phyloP scores from a whole-genome alignment of 1,140 invertebrate genomes.

The Lineus longissimus region DNA sequence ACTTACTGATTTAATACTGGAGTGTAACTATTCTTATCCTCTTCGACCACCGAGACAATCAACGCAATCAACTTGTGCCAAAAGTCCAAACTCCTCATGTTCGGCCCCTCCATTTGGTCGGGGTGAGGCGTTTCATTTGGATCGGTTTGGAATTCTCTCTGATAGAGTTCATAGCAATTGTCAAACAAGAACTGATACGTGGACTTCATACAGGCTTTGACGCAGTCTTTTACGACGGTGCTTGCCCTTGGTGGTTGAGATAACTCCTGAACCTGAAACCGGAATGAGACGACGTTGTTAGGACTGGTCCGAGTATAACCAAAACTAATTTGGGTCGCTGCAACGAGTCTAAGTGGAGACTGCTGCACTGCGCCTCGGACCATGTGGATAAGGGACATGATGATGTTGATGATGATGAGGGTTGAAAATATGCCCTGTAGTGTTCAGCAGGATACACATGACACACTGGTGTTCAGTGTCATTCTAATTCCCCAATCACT shows the following conservation, averaged over 20 bases:
- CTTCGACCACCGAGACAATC: slow-evolving; percentile 97
- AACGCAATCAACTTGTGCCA: slow-evolving; percentile 98
- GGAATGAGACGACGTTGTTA: slow-evolving; percentile 8
- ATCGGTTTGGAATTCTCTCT: slow-evolving; percentile 80
- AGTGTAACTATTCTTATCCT: slow-evolving; percentile 96
- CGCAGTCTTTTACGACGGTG: slow-evolving; percentile 98
- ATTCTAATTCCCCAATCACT: too few relatives aligned
- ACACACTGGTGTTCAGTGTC: too few relatives aligned
- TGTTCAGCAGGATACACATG: too few relatives aligned
- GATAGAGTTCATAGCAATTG: slow-evolving; percentile 94
- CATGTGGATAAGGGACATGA: too few relatives aligned
- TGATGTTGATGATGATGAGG: too few relatives aligned
- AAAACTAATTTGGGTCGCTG: too few relatives aligned
- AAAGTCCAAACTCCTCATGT: slow-evolving; percentile 77
- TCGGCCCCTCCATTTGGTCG: slow-evolving; percentile 38
- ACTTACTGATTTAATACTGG: slow-evolving; percentile 93
- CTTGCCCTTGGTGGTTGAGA: slow-evolving; percentile 94
- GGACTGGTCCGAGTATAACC: too few relatives aligned
- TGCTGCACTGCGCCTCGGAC: too few relatives aligned
- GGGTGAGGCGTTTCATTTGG: slow-evolving; percentile 31
- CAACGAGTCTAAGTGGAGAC: too few relatives aligned
- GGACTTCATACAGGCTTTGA: slow-evolving; percentile 93
- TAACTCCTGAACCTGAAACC: slow-evolving; percentile 86
- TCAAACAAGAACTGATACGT: slow-evolving; percentile 98
- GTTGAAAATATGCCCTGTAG: too few relatives aligned